Base-by-base conservation (phyloP, 1,140 invertebrate genomes). In the Ctenoplectra terminalis region DNA sequence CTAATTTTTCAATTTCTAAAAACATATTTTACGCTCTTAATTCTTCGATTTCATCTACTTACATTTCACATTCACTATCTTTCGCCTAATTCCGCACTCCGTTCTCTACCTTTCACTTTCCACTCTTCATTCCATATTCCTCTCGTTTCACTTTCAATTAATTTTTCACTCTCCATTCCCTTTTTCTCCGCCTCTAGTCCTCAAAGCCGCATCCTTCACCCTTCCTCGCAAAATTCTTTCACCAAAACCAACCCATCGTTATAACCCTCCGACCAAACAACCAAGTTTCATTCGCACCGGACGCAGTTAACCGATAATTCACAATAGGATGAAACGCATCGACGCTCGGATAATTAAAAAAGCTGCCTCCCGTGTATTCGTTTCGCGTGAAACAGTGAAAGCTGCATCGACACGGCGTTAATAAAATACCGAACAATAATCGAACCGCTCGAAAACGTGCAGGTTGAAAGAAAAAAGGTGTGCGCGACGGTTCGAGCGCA, bases 381-480 rank as follows among this genome's bases (percentile, higher is more conserved):
- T 17, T 11, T 20, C 26, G 1, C n/a, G 1, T 13, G 61, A 66
- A 54, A 66, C 26, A 56, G 34, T 46, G 17, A 63, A 76, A 76
- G 73, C 60, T 66, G 60, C 17, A 26, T 54, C 34, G 34, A 17
- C 34, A 8, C 1, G 37, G 2, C 34, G 46, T 8, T 76, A 64
- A 76, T 76, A 56, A 76, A 75, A 76, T 66, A 54, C 61, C 60
- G 3, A 40, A 75, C 58, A 46, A 75, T 75, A 64, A 40, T 64
- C 46, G 60, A 52, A 64, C 23, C 31, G n/a, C 13, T 67, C n/a
- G 46, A 20, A 60, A 46, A 43, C 43, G 20, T 13, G 1, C 9
- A 26, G 8, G 29, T 0, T 20, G 7, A 34, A 46, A 6, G 37
- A 17, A 29, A 31, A 29, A 63, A 63, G 31, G 23, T 5, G 11